A percentile compares a stretch with the other conserved stretches of the same genome.
Conservation (phyloP, 2,888 invertebrate species). For the Coelopa pilipes region DNA sequence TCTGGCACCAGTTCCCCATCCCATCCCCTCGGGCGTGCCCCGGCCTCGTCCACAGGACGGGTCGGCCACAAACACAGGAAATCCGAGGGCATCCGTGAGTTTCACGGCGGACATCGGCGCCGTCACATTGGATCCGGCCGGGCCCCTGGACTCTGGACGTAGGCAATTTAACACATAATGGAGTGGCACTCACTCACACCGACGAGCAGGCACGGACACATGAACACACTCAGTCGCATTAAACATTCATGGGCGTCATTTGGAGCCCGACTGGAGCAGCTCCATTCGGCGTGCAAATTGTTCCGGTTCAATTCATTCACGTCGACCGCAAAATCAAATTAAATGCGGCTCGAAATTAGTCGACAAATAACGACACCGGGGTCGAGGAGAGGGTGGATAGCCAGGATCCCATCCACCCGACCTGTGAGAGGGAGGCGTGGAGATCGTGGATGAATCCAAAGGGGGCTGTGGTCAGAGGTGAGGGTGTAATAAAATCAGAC, state of each 20-base stretch:
- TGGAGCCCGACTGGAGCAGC: neutral
- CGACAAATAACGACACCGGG: constrained; percentile 39
- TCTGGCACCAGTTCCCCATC: constrained; percentile 7
- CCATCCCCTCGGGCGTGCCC: neutral
- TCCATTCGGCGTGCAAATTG: constrained; percentile 12
- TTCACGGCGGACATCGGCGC: neutral
- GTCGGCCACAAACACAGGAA: neutral
- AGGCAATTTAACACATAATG: constrained; percentile 21
- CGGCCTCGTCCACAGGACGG: neutral
- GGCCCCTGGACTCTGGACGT: no score
- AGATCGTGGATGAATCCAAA: no score
- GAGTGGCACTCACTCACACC: neutral
- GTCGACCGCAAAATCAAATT: constrained; percentile 52
- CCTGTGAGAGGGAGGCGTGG: no score
- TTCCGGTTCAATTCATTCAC: constrained; percentile 45
- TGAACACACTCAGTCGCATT: constrained; percentile 12
- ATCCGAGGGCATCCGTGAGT: neutral
- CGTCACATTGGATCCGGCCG: neutral
- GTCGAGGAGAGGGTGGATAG: no score
- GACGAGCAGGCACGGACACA: neutral
- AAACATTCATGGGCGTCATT: neutral
- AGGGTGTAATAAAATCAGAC: neutral
- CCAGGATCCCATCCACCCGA: no score
- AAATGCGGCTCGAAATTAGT: constrained; percentile 51
- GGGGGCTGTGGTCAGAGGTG: no score